Conservation (phyloP, 2,797 vertebrate genomes). For the Poecilia velifera region DNA sequence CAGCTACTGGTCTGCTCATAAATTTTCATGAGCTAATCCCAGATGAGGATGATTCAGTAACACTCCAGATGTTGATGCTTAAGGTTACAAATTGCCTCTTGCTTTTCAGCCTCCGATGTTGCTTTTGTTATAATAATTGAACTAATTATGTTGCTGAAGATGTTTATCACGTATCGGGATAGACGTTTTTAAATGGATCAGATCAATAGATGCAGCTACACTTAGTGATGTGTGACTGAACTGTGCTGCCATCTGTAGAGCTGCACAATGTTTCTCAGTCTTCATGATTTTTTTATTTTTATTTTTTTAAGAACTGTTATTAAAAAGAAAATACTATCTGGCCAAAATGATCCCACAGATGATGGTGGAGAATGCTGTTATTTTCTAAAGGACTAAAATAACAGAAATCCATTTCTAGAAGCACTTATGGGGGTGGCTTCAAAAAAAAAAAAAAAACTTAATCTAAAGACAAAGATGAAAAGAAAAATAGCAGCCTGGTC, state of each 20-base stretch:
- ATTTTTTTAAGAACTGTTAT: background rate
- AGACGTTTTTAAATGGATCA: background rate
- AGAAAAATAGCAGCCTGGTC: conserved; percentile 41
- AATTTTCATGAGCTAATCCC: conserved; percentile 3
- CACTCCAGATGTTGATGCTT: conserved; percentile 1
- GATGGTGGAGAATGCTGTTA: conserved; percentile 15
- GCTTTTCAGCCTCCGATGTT: background rate
- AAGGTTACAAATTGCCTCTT: conserved; percentile 1
- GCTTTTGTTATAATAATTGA: background rate
- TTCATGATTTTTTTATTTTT: background rate
- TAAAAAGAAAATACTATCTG: background rate
- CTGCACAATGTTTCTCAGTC: background rate
- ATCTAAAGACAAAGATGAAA: conserved; percentile 35
- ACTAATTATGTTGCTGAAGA: background rate
- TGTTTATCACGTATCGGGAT: background rate
- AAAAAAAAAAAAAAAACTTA: conserved; percentile 51
- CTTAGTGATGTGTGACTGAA: background rate
- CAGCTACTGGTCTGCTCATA: conserved; percentile 11
- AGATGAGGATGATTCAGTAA: background rate
- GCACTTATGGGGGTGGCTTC: conserved; percentile 38
- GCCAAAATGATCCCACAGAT: background rate
- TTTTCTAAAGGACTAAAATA: conserved; percentile 28
- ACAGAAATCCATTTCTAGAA: conserved; percentile 35
- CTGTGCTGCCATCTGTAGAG: background rate
- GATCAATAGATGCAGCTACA: background rate